These are phyloP conservation scores for Diabrotica balteata DNA, from an alignment of 2,888 invertebrate genomes.

Conservation along the genomic window DNA sequence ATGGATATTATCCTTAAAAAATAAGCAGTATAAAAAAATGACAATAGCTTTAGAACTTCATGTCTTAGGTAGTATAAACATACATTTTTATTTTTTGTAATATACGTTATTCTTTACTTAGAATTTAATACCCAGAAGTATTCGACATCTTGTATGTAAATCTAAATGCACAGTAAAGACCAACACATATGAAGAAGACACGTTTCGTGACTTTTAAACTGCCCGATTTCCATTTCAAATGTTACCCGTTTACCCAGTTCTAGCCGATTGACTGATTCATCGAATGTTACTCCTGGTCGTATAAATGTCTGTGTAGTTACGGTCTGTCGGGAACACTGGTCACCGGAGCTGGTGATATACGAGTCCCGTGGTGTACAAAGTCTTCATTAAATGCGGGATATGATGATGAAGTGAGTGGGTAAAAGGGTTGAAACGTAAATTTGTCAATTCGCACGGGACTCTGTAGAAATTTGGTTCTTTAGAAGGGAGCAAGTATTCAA, in stretches of 20 bases:
- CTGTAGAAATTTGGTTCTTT: too few relatives aligned
- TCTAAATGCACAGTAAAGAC: too few relatives aligned
- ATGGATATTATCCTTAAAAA: too few relatives aligned
- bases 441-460: background rate
- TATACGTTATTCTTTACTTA: too few relatives aligned
- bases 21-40: too few relatives aligned
- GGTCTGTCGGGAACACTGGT: conserved; percentile 18
- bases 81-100: too few relatives aligned
- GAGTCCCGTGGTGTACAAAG: conserved; percentile 12
- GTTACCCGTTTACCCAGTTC: conserved; percentile 12
- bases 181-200: background rate
- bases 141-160: too few relatives aligned
- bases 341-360: conserved; percentile 14
- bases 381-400: conserved; percentile 10
- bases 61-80: too few relatives aligned
- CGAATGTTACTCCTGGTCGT: conserved; percentile 1
- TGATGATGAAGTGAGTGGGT: background rate
- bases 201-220: conserved; percentile 9
- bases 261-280: conserved; percentile 19
- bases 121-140: too few relatives aligned
- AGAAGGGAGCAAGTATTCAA: too few relatives aligned
- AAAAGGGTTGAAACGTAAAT: conserved; percentile 3
- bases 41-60: too few relatives aligned
- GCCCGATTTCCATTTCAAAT: conserved; percentile 22
- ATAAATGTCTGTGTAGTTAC: conserved; percentile 15